These are phyloP conservation scores for Cavia aperea DNA, from an alignment of 2,113 vertebrate genomes.

Conservation along the genomic window DNA sequence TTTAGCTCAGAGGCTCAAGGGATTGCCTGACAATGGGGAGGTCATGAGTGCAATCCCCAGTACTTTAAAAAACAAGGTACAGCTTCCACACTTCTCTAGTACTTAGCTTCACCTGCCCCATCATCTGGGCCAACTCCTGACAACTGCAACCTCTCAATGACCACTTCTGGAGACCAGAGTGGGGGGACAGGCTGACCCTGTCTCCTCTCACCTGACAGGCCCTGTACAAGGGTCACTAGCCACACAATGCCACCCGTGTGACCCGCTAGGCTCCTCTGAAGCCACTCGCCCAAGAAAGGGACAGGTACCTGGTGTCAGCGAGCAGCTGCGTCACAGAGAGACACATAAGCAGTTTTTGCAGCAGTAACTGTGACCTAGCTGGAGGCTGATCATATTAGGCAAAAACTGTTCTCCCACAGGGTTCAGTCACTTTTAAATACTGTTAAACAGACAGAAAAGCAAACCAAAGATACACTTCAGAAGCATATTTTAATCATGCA, in stretches of 20 bases:
- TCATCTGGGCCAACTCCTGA: background rate
- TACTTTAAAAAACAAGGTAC: no score
- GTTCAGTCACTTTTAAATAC: background rate
- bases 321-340: background rate
- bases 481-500: background rate
- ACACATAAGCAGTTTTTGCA: background rate
- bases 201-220: slow-evolving; percentile 20
- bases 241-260: slow-evolving; percentile 21
- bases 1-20: no score
- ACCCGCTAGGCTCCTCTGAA: slow-evolving; percentile 29
- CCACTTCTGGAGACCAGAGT: background rate
- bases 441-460: background rate
- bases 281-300: slow-evolving; percentile 31
- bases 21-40: no score
- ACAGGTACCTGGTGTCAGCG: background rate
- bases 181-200: background rate
- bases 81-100: background rate
- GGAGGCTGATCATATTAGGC: background rate
- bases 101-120: background rate
- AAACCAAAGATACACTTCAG: slow-evolving; percentile 4
- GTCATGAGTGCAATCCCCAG: no score
- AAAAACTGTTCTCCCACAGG: background rate
- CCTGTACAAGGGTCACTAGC: slow-evolving; percentile 21
- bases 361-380: background rate
- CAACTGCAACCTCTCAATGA: background rate